Evolutionary conservation across 2,113 vertebrate species (phyloP), one percentile per base, ranked within the genome.

Genomic region (Motacilla tschutschensis): DNA sequence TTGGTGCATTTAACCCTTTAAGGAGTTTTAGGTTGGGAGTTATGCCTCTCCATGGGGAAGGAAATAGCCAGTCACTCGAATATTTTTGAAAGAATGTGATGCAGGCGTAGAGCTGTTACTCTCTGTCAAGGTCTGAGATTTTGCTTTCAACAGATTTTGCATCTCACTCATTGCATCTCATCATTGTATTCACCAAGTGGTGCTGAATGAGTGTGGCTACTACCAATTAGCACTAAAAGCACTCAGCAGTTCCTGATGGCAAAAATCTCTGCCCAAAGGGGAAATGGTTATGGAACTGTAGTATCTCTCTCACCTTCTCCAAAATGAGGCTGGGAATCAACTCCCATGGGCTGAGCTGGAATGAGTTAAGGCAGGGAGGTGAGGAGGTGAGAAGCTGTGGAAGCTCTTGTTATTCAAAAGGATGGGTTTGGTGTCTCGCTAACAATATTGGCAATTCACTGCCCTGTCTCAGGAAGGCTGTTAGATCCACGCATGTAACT

Each of bases 231-330:
- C 48, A 4, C 64, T 87, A 35, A 89, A 87, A 83, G 24, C n/a
- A 17, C 25, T 71, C 15, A 22, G 29, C 17, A 29, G 33, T 6
- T 78, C 40, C 29, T 46, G 53, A 43, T 71, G 41, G 59, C 65
- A 87, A 78, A 92, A 75, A 51, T 43, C n/a, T 74, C 54, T 75
- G 25, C n/a, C 38, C 35, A 19, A 41, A 50, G 50, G 36, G 29
- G 74, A 60, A 77, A 36, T 19, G 1, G 1, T 44, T 18, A 10
- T 1, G 3, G 21, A 35, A 9, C 33, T 70, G 10, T 11, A 6
- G 8, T 0, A 2, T n/a, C 40, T 12, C 15, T 10, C 11, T 70
- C 0, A 0, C 16, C 3, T 62, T 29, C 33, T 18, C 1, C 0
- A 11, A 48, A 48, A 19, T 33, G 59, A 66, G 19, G 31, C 40